Evolutionary conservation across 1,140 invertebrate species (phyloP).

Genomic region (Mycetomoellerius zeteki): DNA sequence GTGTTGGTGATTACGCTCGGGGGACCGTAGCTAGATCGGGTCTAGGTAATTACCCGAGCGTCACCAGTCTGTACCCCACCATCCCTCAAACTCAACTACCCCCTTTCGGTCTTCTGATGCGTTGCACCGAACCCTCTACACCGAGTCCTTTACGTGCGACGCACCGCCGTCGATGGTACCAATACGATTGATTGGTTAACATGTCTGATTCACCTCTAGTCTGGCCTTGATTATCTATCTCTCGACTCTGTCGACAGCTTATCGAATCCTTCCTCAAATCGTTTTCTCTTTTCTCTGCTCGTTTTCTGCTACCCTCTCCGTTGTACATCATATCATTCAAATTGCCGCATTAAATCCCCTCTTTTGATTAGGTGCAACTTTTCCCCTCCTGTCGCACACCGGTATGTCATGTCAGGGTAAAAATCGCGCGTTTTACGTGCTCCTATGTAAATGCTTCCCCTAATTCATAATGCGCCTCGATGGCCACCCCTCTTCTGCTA

Average conservation of each 20-base stretch:
- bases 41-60: constrained; percentile 83
- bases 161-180: constrained; percentile 68
- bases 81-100: neutral
- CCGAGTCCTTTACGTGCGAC: constrained; percentile 59
- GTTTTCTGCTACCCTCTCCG: neutral
- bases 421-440: constrained; percentile 72
- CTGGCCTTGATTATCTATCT: constrained; percentile 82
- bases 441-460: constrained; percentile 62
- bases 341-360: constrained; percentile 72
- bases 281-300: constrained; percentile 63
- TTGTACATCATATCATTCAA: constrained; percentile 72
- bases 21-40: constrained; percentile 81
- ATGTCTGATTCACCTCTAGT: constrained; percentile 78
- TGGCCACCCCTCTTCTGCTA: neutral
- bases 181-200: constrained; percentile 82
- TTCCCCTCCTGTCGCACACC: constrained; percentile 10
- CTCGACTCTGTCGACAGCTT: constrained; percentile 78
- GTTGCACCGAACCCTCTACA: constrained; percentile 60
- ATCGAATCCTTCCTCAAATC: constrained; percentile 52
- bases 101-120: constrained; percentile 62
- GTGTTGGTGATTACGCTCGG: constrained; percentile 84
- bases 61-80: constrained; percentile 61
- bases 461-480: neutral
- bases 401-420: constrained; percentile 14
- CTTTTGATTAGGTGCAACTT: neutral